Conservation (phyloP, 2,888 invertebrate species). For the Lagria hirta region DNA sequence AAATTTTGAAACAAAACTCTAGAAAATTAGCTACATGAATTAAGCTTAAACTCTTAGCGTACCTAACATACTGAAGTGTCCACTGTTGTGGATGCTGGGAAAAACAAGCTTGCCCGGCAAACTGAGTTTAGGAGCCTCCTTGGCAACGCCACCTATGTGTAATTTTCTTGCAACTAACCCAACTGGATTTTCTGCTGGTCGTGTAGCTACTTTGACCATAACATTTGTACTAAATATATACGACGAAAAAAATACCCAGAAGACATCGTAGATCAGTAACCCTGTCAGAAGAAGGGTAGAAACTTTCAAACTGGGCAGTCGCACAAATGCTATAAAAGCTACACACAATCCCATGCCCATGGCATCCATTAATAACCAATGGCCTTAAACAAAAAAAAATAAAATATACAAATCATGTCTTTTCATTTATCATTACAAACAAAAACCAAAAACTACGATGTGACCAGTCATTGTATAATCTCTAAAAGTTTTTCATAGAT, state of each 20-base stretch:
- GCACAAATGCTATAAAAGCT: conserved; percentile 95
- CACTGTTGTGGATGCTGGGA: conserved; percentile 93
- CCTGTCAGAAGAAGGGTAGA: conserved; percentile 93
- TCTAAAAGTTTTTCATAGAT: no score
- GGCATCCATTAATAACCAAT: conserved; percentile 98
- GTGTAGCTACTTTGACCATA: conserved; percentile 90
- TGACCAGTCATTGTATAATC: no score
- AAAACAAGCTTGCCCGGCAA: conserved; percentile 96
- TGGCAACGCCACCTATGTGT: conserved; percentile 82
- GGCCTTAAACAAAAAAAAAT: conserved; percentile 56
- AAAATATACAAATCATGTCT: not conserved
- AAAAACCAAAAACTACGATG: no score
- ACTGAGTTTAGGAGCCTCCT: conserved; percentile 92
- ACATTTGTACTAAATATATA: conserved; percentile 98
- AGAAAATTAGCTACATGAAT: no score
- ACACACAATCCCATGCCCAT: conserved; percentile 99
- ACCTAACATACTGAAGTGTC: conserved; percentile 95
- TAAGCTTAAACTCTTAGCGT: not conserved
- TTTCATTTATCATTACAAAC: no score
- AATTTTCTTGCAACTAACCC: conserved; percentile 91
- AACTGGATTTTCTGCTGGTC: conserved; percentile 90
- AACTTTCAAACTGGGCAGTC: conserved; percentile 93
- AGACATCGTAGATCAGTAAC: conserved; percentile 92
- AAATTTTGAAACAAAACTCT: not conserved
- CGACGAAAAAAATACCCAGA: conserved; percentile 98